Evolutionary conservation across 2,888 invertebrate species (phyloP).

Genomic region (Oxytorus armatus): DNA sequence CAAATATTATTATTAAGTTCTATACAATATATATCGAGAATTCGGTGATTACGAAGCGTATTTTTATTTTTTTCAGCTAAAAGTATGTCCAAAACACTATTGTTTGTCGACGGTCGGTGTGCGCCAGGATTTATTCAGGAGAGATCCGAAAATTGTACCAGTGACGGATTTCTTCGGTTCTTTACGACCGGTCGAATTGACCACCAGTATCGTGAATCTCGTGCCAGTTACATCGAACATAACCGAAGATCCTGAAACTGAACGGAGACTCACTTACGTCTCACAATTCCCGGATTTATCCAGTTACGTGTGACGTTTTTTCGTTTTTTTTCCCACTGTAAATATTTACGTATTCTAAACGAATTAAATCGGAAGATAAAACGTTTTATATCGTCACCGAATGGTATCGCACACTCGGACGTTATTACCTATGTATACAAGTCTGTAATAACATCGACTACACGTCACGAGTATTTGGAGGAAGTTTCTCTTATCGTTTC

Average conservation of each 20-base stretch:
- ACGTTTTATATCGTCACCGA: neutral
- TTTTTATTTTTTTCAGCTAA: conserved; percentile 87
- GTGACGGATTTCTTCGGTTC: conserved; percentile 99
- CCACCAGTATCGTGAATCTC: conserved; percentile 85
- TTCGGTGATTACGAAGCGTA: neutral
- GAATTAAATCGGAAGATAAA: conserved; percentile 29
- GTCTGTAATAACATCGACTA: neutral
- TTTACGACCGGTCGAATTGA: conserved; percentile 92
- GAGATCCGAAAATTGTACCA: conserved; percentile 94
- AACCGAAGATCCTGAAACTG: conserved; percentile 69
- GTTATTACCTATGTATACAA: neutral
- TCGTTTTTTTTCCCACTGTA: neutral
- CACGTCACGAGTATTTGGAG: conserved; percentile 13
- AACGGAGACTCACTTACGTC: conserved; percentile 75
- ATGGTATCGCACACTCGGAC: neutral
- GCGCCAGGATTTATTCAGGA: conserved; percentile 93
- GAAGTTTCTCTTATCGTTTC: conserved; percentile 26
- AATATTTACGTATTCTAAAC: conserved; percentile 34
- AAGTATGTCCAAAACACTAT: conserved; percentile 96
- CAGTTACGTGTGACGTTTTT: conserved; percentile 66
- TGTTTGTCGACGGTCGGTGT: conserved; percentile 98
- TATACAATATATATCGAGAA: too few relatives aligned
- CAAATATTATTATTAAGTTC: too few relatives aligned
- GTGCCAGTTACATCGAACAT: conserved; percentile 80
- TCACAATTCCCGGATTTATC: conserved; percentile 79